phyloP scores from a whole-genome alignment of 2,797 vertebrate species.

The Acrossocheilus wenchowensis region DNA sequence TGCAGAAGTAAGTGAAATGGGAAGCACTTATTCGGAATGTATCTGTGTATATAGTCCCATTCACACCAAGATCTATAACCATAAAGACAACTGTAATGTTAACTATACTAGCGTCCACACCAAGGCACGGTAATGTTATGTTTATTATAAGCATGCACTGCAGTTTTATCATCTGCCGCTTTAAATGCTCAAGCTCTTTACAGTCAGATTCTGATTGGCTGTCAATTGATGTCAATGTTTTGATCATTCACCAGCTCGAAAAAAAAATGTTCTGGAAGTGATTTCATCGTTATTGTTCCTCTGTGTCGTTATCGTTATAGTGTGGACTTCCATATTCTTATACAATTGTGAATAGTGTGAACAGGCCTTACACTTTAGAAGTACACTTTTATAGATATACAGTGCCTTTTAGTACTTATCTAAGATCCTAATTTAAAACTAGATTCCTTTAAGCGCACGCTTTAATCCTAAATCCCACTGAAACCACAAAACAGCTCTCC shows the following conservation, averaged over 20 bases:
- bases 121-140: not conserved
- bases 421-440: slow-evolving; percentile 10
- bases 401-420: slow-evolving; percentile 12
- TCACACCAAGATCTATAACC: too few relatives aligned
- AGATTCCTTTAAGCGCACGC: slow-evolving; percentile 16
- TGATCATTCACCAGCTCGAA: not conserved
- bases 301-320: not conserved
- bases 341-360: not conserved
- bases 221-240: not conserved
- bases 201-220: not conserved
- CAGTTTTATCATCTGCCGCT: not conserved
- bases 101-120: too few relatives aligned
- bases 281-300: not conserved
- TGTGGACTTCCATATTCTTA: not conserved
- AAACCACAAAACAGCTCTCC: slow-evolving; percentile 9
- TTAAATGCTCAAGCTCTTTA: not conserved
- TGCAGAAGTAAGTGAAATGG: not conserved
- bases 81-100: too few relatives aligned
- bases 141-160: not conserved
- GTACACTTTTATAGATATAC: slow-evolving; percentile 8
- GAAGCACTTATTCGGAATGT: not conserved
- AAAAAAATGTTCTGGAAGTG: not conserved
- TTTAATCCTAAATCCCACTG: slow-evolving; percentile 11
- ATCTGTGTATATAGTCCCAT: too few relatives aligned
- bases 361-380: not conserved